Evolutionary conservation across 2,797 vertebrate species (phyloP).

Genomic region (Podargus strigoides): DNA sequence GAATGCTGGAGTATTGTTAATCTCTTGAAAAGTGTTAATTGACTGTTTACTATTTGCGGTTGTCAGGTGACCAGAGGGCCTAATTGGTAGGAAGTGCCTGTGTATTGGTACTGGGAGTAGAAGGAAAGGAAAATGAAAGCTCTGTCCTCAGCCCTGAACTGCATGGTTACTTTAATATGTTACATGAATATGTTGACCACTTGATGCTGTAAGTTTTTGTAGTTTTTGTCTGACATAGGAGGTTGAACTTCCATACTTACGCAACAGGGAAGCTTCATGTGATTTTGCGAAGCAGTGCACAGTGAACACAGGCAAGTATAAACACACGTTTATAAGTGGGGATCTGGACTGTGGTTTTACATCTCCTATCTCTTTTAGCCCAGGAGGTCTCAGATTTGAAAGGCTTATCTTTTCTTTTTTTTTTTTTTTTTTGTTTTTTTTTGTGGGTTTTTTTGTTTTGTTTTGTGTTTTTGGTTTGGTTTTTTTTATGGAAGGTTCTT

Average conservation of each 20-base stretch:
- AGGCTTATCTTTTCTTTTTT: neutral
- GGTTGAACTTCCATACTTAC: neutral
- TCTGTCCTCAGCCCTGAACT: neutral
- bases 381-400: neutral
- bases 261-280: neutral
- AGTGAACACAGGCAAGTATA: rapidly evolving
- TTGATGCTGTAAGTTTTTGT: neutral
- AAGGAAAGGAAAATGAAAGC: neutral
- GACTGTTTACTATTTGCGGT: neutral
- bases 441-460: no score
- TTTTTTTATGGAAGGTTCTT: neutral
- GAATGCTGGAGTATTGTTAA: neutral
- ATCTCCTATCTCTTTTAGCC: neutral
- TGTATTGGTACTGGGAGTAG: neutral
- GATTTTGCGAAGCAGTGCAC: neutral
- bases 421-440: no score
- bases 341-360: neutral
- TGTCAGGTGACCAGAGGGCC: neutral
- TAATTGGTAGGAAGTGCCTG: neutral
- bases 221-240: neutral
- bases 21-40: neutral
- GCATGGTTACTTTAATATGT: neutral
- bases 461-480: no score
- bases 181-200: neutral
- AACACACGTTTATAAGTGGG: neutral